A percentile compares a stretch with the other conserved stretches of the same genome.
Evolutionary conservation across 2,888 invertebrate species (phyloP).

Genomic region (Protodeltote pygarga): DNA sequence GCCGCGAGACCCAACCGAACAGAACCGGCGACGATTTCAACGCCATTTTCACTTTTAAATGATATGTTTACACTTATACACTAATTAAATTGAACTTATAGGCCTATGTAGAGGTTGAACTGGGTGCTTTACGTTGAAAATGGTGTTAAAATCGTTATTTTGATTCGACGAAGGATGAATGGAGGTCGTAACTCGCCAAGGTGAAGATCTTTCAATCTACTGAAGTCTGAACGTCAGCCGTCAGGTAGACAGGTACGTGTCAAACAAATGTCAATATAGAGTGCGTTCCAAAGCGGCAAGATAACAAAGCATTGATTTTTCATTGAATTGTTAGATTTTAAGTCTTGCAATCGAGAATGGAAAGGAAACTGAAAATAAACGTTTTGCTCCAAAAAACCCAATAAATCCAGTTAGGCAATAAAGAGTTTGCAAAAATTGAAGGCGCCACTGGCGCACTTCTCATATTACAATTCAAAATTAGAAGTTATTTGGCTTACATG

Average conservation of each 20-base stretch:
- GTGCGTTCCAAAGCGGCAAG: background rate
- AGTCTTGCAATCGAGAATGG: too few species aligned
- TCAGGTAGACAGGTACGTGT: slow-evolving; percentile 35
- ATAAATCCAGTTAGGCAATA: too few species aligned
- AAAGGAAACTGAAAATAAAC: too few species aligned
- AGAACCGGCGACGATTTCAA: slow-evolving; percentile 80
- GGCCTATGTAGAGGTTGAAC: slow-evolving; percentile 52
- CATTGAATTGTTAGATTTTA: too few species aligned
- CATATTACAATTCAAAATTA: too few species aligned
- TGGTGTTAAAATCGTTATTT: slow-evolving; percentile 65
- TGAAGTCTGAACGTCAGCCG: too few species aligned
- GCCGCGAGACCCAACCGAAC: slow-evolving; percentile 64
- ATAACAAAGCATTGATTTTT: too few species aligned
- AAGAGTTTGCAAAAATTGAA: too few species aligned
- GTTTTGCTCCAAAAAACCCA: too few species aligned
- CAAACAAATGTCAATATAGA: slow-evolving; percentile 9
- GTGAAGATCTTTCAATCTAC: too few species aligned
- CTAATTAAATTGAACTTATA: slow-evolving; percentile 52
- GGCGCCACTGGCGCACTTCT: too few species aligned
- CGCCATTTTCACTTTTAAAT: slow-evolving; percentile 73
- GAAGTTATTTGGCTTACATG: too few species aligned
- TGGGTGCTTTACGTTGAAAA: slow-evolving; percentile 61
- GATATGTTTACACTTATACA: slow-evolving; percentile 46
- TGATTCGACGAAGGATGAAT: slow-evolving; percentile 78
- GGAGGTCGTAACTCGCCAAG: slow-evolving; percentile 72